Conservation (phyloP, 2,797 vertebrate species). For the Typhlichthys subterraneus region DNA sequence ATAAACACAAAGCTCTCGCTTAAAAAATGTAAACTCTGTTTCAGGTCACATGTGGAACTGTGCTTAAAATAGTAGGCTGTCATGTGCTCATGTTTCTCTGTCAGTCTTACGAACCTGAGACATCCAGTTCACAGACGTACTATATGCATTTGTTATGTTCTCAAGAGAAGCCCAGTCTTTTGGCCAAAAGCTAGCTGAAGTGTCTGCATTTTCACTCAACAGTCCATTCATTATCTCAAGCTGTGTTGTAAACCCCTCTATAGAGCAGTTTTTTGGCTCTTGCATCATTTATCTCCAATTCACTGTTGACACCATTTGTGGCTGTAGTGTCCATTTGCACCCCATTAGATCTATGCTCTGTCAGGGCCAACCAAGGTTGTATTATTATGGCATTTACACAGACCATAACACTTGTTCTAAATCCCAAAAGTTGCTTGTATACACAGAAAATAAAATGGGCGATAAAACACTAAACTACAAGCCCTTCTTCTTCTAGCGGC, state of each 20-base stretch:
- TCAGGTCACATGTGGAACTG: too few species aligned
- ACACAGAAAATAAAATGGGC: constrained; percentile 54
- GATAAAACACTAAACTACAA: constrained; percentile 53
- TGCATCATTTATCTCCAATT: constrained; percentile 45
- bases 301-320: constrained; percentile 24
- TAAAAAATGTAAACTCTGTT: not conserved
- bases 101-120: too few species aligned
- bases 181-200: constrained; percentile 2
- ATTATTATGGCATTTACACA: constrained; percentile 36
- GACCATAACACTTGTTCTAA: constrained; percentile 41
- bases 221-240: constrained; percentile 38
- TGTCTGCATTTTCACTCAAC: constrained; percentile 19
- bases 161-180: constrained; percentile 14
- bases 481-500: constrained; percentile 29
- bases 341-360: constrained; percentile 15
- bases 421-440: constrained; percentile 55
- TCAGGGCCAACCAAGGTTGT: constrained; percentile 14
- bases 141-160: constrained; percentile 19
- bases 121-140: not conserved
- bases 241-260: constrained; percentile 31
- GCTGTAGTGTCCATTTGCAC: constrained; percentile 37
- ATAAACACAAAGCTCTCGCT: not conserved
- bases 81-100: not conserved
- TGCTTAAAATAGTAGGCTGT: not conserved
- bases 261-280: constrained; percentile 41